Evolutionary conservation across 2,888 invertebrate species (phyloP), one percentile per base, ranked within the genome.

Genomic region (Ochropleura plecta): DNA sequence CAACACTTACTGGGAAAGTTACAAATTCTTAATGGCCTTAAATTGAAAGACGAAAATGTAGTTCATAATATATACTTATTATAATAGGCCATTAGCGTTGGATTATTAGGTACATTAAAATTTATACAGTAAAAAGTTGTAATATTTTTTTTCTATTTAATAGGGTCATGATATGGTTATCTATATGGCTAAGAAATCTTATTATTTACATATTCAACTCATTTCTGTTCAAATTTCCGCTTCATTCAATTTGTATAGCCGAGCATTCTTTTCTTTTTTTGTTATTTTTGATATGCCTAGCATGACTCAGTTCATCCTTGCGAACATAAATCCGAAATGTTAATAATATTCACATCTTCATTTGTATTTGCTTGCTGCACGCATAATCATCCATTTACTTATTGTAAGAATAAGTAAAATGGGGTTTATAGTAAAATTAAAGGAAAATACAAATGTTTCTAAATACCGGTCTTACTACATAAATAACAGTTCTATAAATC

Each of bases 111-210:
- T 77, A 80, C 49, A 63, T 81, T 63, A 81, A 73, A 72, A 72
- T 73, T 76, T 73, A 79, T 73, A 85, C 85, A 82, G 78, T 87
- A 83, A 82, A 86, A 87, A 84, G 82, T 83, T 79, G 79, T 79
- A 84, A 77, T 85, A 68, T 83, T 81, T 72, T 81, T 72, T 72
- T 79, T 85, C 83, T 84, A 82, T 81, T 79, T 82, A 81, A 84
- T 86, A 86, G 78, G 78, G 78, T 82, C 85, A 83, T 88, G 88
- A 89, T 89, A 89, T 89, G 88, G 80, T 89, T 87, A 86, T 79
- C 71, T 81, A 81, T 82, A 81, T 85, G 78, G 79, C 81, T 83
- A 79, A 60, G 80, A 62, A 77, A 82, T 84, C 84, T 82, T 83
- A 86, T 70, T 86, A 88, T 87, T 84, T 87, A 87, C 88, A 88